Conservation (phyloP, 2,888 invertebrate species). For the Ennomos erosarius region DNA sequence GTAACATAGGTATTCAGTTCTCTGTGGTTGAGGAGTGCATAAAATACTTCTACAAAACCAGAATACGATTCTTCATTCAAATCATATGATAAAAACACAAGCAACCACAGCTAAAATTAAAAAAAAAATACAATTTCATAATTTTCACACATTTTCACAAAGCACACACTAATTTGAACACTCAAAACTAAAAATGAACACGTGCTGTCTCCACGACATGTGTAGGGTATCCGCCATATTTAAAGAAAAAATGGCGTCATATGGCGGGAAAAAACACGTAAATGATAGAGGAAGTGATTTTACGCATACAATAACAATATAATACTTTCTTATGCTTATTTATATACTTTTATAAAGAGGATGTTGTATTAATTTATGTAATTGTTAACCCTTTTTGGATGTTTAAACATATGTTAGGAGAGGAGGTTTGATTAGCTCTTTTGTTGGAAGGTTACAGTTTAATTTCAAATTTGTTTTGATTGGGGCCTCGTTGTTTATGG, state of each 20-base stretch:
- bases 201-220: slow-evolving; percentile 70
- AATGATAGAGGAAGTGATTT: slow-evolving; percentile 82
- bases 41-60: no score
- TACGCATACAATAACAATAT: slow-evolving; percentile 73
- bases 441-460: slow-evolving; percentile 66
- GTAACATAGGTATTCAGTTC: no score
- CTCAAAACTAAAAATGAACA: slow-evolving; percentile 51
- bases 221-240: slow-evolving; percentile 68
- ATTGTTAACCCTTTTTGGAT: slow-evolving; percentile 78
- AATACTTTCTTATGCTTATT: slow-evolving; percentile 59
- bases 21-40: no score
- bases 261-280: slow-evolving; percentile 71
- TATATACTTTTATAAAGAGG: slow-evolving; percentile 55
- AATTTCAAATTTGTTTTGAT: slow-evolving; percentile 82
- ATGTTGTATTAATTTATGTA: slow-evolving; percentile 83
- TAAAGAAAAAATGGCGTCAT: slow-evolving; percentile 72
- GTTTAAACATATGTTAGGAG: slow-evolving; percentile 75
- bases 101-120: no score
- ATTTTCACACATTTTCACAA: slow-evolving; percentile 15
- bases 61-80: no score
- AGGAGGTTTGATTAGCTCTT: slow-evolving; percentile 67
- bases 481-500: slow-evolving; percentile 60
- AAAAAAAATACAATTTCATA: no score
- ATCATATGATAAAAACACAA: no score
- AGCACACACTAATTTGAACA: slow-evolving; percentile 14